Evolutionary conservation across 2,113 vertebrate genomes (phyloP).

Genomic region (Syngnathus typhle): DNA sequence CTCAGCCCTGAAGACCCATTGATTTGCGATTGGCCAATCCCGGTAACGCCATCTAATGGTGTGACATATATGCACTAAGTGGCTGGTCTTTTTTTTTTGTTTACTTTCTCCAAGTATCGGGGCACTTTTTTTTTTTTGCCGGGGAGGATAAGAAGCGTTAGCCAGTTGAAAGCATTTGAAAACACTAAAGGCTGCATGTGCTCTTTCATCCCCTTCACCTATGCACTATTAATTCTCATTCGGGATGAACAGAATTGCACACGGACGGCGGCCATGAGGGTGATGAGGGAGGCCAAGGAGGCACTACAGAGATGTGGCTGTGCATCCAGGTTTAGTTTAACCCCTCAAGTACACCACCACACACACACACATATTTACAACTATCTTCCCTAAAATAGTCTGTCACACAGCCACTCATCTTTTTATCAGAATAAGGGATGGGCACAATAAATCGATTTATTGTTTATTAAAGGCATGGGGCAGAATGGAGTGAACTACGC

Average conservation of each 20-base stretch:
- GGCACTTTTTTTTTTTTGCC: conserved; percentile 25
- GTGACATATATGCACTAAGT: conserved; percentile 66
- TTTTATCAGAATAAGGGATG: background rate
- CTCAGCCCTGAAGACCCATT: conserved; percentile 48
- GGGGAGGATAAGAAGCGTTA: conserved; percentile 48
- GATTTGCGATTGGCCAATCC: conserved; percentile 58
- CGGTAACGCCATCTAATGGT: conserved; percentile 55
- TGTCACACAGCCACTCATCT: conserved; percentile 37
- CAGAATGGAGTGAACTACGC: background rate
- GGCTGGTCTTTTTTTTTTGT: conserved; percentile 55
- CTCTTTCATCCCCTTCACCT: conserved; percentile 65
- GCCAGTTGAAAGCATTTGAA: conserved; percentile 45
- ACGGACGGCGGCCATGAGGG: conserved; percentile 47
- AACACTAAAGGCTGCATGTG: conserved; percentile 51
- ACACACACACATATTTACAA: conserved; percentile 18
- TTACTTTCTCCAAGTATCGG: conserved; percentile 60
- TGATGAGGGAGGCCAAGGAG: conserved; percentile 21
- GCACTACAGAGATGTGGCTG: conserved; percentile 35
- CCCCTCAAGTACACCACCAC: conserved; percentile 27
- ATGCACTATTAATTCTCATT: conserved; percentile 69
- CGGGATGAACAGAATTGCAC: conserved; percentile 65
- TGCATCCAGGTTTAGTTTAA: conserved; percentile 18
- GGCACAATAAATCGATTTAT: background rate
- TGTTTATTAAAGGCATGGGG: background rate
- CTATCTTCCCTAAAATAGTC: conserved; percentile 26